These are phyloP conservation scores for Eubasilissa splendida DNA, from an alignment of 2,888 invertebrate genomes.

Conservation along the genomic window DNA sequence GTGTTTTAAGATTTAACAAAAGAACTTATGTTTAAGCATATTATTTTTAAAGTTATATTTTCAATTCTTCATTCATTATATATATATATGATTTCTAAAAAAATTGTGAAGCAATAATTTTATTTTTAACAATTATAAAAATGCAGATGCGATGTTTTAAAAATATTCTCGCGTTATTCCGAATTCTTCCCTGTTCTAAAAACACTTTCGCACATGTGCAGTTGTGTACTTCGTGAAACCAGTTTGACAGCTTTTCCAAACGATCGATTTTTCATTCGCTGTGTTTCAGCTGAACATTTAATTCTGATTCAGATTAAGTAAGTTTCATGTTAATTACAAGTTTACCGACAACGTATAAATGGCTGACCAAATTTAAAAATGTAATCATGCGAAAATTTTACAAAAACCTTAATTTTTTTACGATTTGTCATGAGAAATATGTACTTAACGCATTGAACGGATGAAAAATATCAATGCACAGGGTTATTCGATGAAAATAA, in stretches of 20 bases:
- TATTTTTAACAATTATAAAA: not conserved
- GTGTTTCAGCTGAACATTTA: conserved; percentile 9
- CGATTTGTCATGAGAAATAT: too few relatives aligned
- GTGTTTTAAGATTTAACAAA: too few relatives aligned
- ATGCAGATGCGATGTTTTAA: not conserved
- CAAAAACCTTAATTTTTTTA: too few relatives aligned
- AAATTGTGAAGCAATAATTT: not conserved
- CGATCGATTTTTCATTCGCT: conserved; percentile 41
- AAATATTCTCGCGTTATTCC: conserved; percentile 4
- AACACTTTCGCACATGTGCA: conserved; percentile 44
- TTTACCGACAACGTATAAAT: not conserved
- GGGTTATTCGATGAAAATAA: too few relatives aligned
- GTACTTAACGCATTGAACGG: too few relatives aligned
- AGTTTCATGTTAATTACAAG: not conserved
- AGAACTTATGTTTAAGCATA: too few relatives aligned
- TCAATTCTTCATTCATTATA: too few relatives aligned
- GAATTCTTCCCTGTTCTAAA: conserved; percentile 44
- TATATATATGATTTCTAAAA: too few relatives aligned
- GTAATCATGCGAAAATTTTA: too few relatives aligned
- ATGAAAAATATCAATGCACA: too few relatives aligned
- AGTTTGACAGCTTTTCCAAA: conserved; percentile 40
- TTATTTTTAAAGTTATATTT: too few relatives aligned
- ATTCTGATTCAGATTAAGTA: not conserved
- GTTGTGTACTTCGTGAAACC: conserved; percentile 10
- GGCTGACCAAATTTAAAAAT: too few relatives aligned